Evolutionary conservation across 2,888 invertebrate species (phyloP), one percentile per base, ranked within the genome.

Genomic region (Ditylenchus weischeri): DNA sequence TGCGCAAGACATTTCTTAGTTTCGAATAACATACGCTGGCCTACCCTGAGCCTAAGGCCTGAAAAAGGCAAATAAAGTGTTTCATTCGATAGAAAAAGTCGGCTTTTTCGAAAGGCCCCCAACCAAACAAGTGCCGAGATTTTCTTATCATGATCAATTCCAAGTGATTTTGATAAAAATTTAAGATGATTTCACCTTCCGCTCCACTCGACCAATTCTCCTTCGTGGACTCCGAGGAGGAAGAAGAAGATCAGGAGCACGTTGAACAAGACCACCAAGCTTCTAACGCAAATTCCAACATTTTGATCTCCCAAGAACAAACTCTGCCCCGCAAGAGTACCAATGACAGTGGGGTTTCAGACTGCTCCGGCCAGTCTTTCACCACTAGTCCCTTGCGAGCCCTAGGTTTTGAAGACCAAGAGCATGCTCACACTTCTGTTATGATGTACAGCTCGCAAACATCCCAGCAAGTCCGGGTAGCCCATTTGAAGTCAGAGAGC

Each of bases 201-300:
- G 49, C 51, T 15, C 76, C 76, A n/a, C 61, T 76, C 62, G 75
- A 75, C 67, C 72, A 69, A 49, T 76, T 67, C 67, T 69, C 75
- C n/a, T 75, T 75, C 60, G 72, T 75, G 19, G 76, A 75, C 35
- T 69, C 68, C 48, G 74, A 74, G 50, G 29, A 29, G 29, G 29
- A 29, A 68, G 57, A 64, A 23, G 64, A 64, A 29, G 63, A 38
- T 15, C 66, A 62, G 18, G 36, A 38, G 36, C 15, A 13, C 11
- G 58, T 23, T 18, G 23, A 57, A 6, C 29, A 57, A 6, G 48
- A 62, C 62, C n/a, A 8, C 11, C n/a, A 13, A 15, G 47, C 43
- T 21, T 15, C 59, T 19, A 36, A 36, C 35, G 7, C 5, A 6
- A 29, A 29, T 7, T 19, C 35, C 59, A 36, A 35, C 23, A 59